Evolutionary conservation across 2,888 invertebrate genomes (phyloP).

Genomic region (Panzeria rudis): DNA sequence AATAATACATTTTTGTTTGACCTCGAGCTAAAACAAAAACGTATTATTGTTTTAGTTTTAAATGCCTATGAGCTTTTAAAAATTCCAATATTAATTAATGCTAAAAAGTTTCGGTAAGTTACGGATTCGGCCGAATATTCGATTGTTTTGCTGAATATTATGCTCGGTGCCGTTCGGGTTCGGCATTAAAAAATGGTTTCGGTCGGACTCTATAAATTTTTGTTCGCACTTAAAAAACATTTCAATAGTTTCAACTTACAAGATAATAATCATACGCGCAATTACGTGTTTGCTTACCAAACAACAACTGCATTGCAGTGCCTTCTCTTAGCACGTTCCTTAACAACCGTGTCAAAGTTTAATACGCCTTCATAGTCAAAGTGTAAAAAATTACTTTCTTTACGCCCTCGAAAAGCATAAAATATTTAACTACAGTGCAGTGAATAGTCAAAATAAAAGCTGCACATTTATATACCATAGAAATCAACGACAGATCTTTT

Average conservation of each 20-base stretch:
- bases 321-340: conserved; percentile 29
- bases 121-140: too few species aligned
- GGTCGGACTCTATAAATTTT: too few species aligned
- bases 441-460: neutral
- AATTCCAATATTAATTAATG: too few species aligned
- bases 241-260: conserved; percentile 17
- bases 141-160: too few species aligned
- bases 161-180: too few species aligned
- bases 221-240: neutral
- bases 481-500: too few species aligned
- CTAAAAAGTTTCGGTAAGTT: too few species aligned
- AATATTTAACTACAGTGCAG: neutral
- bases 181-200: too few species aligned
- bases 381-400: conserved; percentile 39
- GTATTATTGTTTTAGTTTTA: too few species aligned
- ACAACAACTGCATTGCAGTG: conserved; percentile 60
- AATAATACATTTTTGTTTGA: too few species aligned
- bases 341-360: conserved; percentile 54
- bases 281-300: neutral
- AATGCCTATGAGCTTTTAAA: too few species aligned
- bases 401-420: conserved; percentile 24
- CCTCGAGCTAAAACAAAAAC: too few species aligned
- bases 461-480: neutral
- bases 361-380: conserved; percentile 45
- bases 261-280: conserved; percentile 45